Evolutionary conservation across 2,797 vertebrate genomes (phyloP), one percentile per base, ranked within the genome.

Genomic region (Fratercula arctica): DNA sequence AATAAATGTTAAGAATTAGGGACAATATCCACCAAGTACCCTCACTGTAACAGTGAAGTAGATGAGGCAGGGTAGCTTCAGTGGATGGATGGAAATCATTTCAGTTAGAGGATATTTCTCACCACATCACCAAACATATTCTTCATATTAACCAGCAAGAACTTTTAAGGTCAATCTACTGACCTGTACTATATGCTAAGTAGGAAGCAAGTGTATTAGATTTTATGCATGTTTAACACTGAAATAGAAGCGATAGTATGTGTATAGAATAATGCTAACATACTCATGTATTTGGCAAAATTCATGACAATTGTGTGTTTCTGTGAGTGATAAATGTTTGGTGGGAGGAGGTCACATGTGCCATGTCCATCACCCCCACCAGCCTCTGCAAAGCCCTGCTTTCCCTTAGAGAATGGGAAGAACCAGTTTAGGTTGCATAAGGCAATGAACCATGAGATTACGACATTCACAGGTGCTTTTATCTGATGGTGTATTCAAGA

Each of bases 361-460:
- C 37, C 10, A 4, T 45, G 39, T 18, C 56, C 61, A 20, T 21
- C 3, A 0, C 3, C 25, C 5, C 7, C 9, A 13, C 24, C 6
- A 31, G 37, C 13, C 33, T 45, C n/a, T 48, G 26, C 35, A 37
- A 64, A 85, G 53, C 37, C 17, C 37, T 21, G 23, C 10, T 51
- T 66, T 66, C 39, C 3, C 6, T 39, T 23, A 19, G 33, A 69
- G 70, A 70, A 39, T 31, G 6, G 10, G 39, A 17, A 77, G 6
- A 33, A 53, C 19, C 13, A 41, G 45, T 60, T 91, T 24, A 41
- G 53, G 18, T 66, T 59, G 37, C 54, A n/a, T 2, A 37, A 11
- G 16, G 26, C 59, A 66, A 53, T 24, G 45, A 59, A 26, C n/a
- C 31, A 20, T 29, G 21, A 66, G n/a, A 39, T 29, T 31, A 31